Base-by-base conservation (phyloP, 1,140 invertebrate genomes). In the Drosophila takahashii region DNA sequence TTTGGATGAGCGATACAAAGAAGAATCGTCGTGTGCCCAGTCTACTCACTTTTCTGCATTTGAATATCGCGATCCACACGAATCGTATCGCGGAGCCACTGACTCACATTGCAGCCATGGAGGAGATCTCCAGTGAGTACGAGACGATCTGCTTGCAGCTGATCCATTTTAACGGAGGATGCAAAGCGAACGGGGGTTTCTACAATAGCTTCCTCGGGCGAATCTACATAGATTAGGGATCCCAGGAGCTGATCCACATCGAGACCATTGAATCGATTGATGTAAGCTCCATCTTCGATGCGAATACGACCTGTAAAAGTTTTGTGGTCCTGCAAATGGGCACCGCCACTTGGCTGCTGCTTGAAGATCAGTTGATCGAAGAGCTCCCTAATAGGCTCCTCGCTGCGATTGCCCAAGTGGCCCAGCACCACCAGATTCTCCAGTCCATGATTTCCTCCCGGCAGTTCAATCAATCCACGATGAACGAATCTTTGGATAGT, bases 61-160 rank as follows among this genome's bases (percentile, higher is more conserved):
- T 44, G 39, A 64, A 76, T 69, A 10, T 81, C 39, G 7, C 53
- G 67, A 75, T 90, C 84, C 42, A 89, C 77, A 37, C 84, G 85
- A 7, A 92, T 13, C 0, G 86, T 87, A 15, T 92, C 84, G 0
- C 27, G 51, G 5, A 90, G 59, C 90, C 90, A 92, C 4, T 90
- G 73, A 15, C 16, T 77, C 0, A 92, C 29, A 15, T 71, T 71
- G 72, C 79, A 87, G 8, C 79, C 89, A 26, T 86, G 81, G 6
- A 87, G 66, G 6, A 60, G 72, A 18, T 70, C 72, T 0, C 66
- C 73, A 3, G 26, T 45, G 4, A 69, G 39, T 9, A 69, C 22
- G 6, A 66, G 62, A 2, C 53, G 65, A 2, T 69, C 69, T 13
- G 50, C 54, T 9, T 36, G 4, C 3, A 77, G 27, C 1, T 62